Percentiles rank a stretch among this genome's conserved stretches.
Conservation (phyloP, 1,140 invertebrate genomes). For the Limonius californicus region DNA sequence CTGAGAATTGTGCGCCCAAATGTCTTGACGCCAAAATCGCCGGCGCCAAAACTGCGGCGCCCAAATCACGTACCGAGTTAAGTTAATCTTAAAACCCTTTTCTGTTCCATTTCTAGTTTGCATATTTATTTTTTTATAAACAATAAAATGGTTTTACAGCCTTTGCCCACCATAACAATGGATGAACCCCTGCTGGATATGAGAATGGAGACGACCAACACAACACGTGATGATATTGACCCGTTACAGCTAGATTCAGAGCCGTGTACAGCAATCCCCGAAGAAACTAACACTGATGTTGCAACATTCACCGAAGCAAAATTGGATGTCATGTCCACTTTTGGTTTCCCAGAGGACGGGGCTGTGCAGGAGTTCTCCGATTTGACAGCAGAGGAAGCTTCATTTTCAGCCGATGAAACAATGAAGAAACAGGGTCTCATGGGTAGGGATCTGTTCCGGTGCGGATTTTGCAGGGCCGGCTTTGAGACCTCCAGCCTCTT, state of each 20-base stretch:
- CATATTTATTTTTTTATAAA: no score
- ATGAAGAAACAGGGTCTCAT: slow-evolving; percentile 17
- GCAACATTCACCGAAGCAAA: background rate
- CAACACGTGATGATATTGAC: slow-evolving; percentile 12
- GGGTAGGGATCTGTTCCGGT: slow-evolving; percentile 50
- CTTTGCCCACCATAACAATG: background rate
- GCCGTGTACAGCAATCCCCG: background rate
- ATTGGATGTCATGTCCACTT: background rate
- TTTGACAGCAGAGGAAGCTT: background rate
- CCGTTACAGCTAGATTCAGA: slow-evolving; percentile 18
- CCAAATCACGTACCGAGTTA: no score
- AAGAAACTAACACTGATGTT: background rate
- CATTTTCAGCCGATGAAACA: background rate
- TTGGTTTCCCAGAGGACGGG: background rate
- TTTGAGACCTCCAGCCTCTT: slow-evolving; percentile 41
- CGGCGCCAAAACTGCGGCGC: no score
- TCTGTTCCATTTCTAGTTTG: no score
- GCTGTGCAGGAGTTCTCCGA: background rate
- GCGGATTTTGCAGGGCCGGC: slow-evolving; percentile 49
- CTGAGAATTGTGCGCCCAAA: no score
- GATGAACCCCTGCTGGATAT: background rate
- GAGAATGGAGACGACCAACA: background rate
- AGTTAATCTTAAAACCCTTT: no score
- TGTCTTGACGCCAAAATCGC: no score
- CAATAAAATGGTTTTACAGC: no score